phyloP scores from a whole-genome alignment of 1,140 invertebrate species.

The Drosophila punjabiensis region DNA sequence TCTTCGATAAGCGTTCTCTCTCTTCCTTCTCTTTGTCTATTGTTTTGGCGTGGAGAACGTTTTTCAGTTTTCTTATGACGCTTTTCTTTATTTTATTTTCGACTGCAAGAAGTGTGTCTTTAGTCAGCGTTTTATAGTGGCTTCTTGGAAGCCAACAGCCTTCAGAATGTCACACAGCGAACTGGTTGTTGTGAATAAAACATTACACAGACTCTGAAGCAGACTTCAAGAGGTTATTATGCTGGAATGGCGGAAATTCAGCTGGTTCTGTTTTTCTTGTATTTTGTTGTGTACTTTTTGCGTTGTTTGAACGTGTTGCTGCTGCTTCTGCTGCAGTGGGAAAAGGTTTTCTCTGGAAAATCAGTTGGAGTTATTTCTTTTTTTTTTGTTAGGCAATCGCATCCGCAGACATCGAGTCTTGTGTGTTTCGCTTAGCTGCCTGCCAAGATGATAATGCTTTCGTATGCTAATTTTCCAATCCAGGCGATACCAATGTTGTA shows the following conservation, averaged over 20 bases:
- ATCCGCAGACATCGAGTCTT: conserved; percentile 51
- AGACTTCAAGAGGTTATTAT: conserved; percentile 17
- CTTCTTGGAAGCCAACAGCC: conserved; percentile 67
- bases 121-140: conserved; percentile 59
- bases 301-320: conserved; percentile 25
- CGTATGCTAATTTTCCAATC: conserved; percentile 54
- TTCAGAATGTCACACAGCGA: conserved; percentile 75
- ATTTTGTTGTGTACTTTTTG: conserved; percentile 23
- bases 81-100: conserved; percentile 12
- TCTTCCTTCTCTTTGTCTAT: conserved; percentile 11
- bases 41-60: conserved; percentile 23
- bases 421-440: conserved; percentile 65
- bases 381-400: conserved; percentile 40
- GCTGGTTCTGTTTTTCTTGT: conserved; percentile 32
- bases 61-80: conserved; percentile 10
- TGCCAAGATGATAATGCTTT: conserved; percentile 36
- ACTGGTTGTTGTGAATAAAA: conserved; percentile 24
- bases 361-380: conserved; percentile 2
- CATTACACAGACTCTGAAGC: conserved; percentile 14
- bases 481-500: conserved; percentile 23
- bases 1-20: conserved; percentile 50
- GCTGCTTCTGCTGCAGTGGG: neutral
- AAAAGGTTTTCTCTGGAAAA: conserved; percentile 34
- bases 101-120: conserved; percentile 45
- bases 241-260: conserved; percentile 32